phyloP scores from a whole-genome alignment of 1,140 invertebrate genomes.

The Tetranychus urticae region DNA sequence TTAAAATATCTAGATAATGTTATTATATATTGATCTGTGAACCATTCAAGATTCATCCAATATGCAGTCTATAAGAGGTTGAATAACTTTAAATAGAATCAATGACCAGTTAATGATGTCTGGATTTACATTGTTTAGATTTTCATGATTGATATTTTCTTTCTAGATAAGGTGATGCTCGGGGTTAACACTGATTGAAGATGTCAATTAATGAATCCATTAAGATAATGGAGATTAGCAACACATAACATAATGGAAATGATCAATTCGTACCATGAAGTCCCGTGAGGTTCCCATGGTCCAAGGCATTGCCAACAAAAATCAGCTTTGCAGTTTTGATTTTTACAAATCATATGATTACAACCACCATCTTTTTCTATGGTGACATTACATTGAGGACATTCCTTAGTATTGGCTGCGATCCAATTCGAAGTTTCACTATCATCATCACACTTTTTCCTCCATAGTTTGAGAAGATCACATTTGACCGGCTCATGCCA shows the following conservation, averaged over 20 bases:
- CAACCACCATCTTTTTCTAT: constrained; percentile 97
- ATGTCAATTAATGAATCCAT: too few relatives aligned
- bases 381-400: constrained; percentile 91
- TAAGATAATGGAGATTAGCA: neutral
- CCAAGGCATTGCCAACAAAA: constrained; percentile 99
- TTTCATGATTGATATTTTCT: too few relatives aligned
- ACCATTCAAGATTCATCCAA: too few relatives aligned
- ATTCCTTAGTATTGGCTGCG: constrained; percentile 96
- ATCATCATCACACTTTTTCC: constrained; percentile 98
- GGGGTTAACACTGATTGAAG: neutral
- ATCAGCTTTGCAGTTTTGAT: constrained; percentile 89
- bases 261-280: constrained; percentile 45
- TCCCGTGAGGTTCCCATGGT: constrained; percentile 94
- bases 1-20: too few relatives aligned
- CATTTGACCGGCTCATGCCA: constrained; percentile 99
- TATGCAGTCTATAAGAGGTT: too few relatives aligned
- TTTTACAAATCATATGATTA: constrained; percentile 99
- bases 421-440: constrained; percentile 99
- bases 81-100: neutral
- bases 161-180: neutral
- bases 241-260: too few relatives aligned
- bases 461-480: constrained; percentile 76
- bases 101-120: too few relatives aligned
- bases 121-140: too few relatives aligned
- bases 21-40: too few relatives aligned